A percentile compares a stretch with the other conserved stretches of the same genome.
These are phyloP conservation scores for Desmophyllum pertusum DNA, from an alignment of 92 coral and sea anemone species.

Conservation along the genomic window DNA sequence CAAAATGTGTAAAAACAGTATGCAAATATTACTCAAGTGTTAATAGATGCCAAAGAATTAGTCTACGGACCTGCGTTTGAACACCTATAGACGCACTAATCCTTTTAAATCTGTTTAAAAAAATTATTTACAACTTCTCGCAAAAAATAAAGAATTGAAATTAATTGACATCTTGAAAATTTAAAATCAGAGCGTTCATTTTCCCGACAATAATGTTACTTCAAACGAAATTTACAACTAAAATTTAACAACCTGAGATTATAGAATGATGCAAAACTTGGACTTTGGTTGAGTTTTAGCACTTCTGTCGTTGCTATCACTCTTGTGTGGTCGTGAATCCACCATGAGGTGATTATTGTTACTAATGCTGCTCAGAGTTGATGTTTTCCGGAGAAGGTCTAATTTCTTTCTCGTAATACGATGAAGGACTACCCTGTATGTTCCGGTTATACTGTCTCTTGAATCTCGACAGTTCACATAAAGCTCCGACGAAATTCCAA, in stretches of 20 bases:
- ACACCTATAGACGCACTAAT: background rate
- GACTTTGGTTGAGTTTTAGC: constrained; percentile 76
- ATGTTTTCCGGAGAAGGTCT: constrained; percentile 69
- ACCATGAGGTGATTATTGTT: constrained; percentile 54
- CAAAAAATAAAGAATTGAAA: constrained; percentile 6
- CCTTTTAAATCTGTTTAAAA: constrained; percentile 32
- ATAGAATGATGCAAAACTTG: constrained; percentile 89
- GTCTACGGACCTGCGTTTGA: constrained; percentile 22
- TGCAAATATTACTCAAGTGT: constrained; percentile 30
- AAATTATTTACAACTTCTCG: background rate
- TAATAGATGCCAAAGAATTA: background rate
- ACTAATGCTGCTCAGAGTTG: constrained; percentile 67
- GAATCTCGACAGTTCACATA: constrained; percentile 71
- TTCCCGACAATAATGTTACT: background rate
- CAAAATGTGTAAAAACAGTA: constrained; percentile 22
- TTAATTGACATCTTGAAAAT: background rate
- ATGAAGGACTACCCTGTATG: constrained; percentile 90
- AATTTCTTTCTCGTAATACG: constrained; percentile 80
- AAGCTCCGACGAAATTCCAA: constrained; percentile 83
- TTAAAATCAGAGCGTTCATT: background rate
- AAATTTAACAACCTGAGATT: background rate
- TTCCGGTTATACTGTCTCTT: constrained; percentile 88
- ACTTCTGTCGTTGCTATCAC: constrained; percentile 13
- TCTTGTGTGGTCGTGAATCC: constrained; percentile 20
- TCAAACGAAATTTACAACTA: background rate